Conservation (phyloP, 2,797 vertebrate species). For the Pteronotus mesoamericanus region DNA sequence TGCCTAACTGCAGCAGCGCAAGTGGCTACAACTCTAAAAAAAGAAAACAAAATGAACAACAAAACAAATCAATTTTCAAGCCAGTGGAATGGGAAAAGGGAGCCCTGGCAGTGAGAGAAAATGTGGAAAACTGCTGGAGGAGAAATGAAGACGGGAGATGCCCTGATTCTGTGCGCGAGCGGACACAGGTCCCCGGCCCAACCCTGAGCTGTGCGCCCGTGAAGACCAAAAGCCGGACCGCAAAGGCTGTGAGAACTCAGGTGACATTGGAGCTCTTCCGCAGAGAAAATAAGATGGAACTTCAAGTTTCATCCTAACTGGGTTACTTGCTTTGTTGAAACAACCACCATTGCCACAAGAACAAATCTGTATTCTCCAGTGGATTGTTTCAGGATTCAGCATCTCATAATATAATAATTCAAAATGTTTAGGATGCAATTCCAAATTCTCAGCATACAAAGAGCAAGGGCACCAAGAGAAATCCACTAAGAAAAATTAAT, state of each 20-base stretch:
- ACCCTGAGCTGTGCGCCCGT: neutral
- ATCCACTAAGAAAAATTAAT: neutral
- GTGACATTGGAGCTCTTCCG: neutral
- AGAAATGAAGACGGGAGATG: neutral
- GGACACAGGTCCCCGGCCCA: neutral
- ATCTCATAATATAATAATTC: neutral
- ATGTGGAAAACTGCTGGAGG: neutral
- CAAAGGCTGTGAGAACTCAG: neutral
- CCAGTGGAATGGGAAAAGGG: neutral
- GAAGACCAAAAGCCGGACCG: neutral
- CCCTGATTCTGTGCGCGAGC: neutral
- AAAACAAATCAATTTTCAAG: neutral
- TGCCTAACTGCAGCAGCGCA: too few species aligned
- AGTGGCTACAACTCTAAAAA: neutral
- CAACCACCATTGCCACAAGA: neutral
- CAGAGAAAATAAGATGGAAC: neutral
- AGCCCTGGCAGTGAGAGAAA: neutral
- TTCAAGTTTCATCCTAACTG: neutral
- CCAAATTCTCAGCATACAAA: neutral
- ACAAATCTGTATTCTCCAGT: neutral
- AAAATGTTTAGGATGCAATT: neutral
- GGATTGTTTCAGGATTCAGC: neutral
- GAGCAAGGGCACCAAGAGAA: neutral
- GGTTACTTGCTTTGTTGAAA: neutral
- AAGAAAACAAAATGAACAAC: neutral